phyloP scores from a whole-genome alignment of 2,797 vertebrate species.

The Acipenser transmontanus region DNA sequence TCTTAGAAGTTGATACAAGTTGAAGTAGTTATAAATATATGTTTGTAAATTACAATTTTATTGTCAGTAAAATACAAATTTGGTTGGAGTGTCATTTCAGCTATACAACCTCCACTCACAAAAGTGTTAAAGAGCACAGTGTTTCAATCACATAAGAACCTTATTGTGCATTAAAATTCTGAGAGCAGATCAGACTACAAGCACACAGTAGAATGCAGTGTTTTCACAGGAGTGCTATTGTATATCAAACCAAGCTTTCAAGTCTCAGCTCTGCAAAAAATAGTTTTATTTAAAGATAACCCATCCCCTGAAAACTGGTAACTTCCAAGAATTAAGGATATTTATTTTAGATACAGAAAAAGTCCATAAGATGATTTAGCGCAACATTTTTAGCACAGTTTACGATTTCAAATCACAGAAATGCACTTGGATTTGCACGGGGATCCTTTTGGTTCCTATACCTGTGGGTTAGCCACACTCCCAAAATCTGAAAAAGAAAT shows the following conservation, averaged over 20 bases:
- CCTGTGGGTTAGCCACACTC: slow-evolving; percentile 88
- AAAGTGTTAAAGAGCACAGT: too few species aligned
- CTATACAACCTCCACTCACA: too few species aligned
- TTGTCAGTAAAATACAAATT: too few species aligned
- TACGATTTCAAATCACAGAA: slow-evolving; percentile 64
- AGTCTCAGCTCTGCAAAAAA: slow-evolving; percentile 1
- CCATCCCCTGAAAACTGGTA: slow-evolving; percentile 19
- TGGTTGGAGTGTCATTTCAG: too few species aligned
- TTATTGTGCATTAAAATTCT: too few species aligned
- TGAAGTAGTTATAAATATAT: too few species aligned
- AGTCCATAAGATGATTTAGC: slow-evolving; percentile 12
- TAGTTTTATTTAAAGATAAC: slow-evolving; percentile 32
- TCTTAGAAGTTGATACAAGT: too few species aligned
- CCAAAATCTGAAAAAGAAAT: slow-evolving; percentile 70
- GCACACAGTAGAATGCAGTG: background rate
- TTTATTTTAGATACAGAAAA: slow-evolving; percentile 16
- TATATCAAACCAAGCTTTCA: background rate
- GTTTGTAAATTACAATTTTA: too few species aligned
- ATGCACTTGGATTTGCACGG: slow-evolving; percentile 88
- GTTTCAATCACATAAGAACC: too few species aligned
- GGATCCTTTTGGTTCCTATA: slow-evolving; percentile 96
- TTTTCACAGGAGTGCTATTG: background rate
- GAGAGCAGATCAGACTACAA: too few species aligned
- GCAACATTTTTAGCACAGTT: slow-evolving; percentile 2
- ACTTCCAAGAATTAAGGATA: slow-evolving; percentile 14